Base-by-base conservation (phyloP, 2,113 vertebrate species). In the Xenus cinereus region DNA sequence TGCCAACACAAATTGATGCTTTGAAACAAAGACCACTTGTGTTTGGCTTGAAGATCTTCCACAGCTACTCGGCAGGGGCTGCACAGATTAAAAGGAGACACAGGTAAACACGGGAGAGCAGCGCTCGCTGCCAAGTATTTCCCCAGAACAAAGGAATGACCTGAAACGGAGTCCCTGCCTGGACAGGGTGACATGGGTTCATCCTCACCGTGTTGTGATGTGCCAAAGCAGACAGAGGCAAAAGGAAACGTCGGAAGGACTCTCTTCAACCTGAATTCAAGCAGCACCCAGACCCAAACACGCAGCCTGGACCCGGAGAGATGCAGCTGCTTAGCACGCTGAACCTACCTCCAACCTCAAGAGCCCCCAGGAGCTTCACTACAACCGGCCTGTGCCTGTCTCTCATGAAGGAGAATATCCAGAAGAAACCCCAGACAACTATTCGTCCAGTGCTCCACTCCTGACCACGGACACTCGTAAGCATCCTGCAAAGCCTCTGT, bases 21-120 rank as follows among this genome's bases (percentile, higher is more conserved):
- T 93, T 89, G 94, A 97, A 98, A 98, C 98, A 98, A 98, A 98
- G 98, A 97, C 96, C 96, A 95, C 97, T 98, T 98, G 98, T 98
- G 97, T 96, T 96, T 91, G 39, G 82, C 89, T 78, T 88, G 76
- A 84, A 85, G 77, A 91, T 93, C 87, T 93, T 94, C 46, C 94
- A 57, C 87, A 57, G 91, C 77, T 92, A 75, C 84, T 54, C 73
- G 2, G 92, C 89, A 87, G 80, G 74, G 92, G 71, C 86, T 87
- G 67, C 45, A 24, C 12, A 75, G 92, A 89, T 82, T 90, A 90
- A 92, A 93, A 75, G 33, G 45, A 92, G 41, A 94, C 69, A 59
- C 74, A 87, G 68, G 91, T 96, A 94, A 93, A 87, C 64, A 84
- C 23, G 50, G 43, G 45, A 73, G 57, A 76, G n/a, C 46, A 32